These are phyloP conservation scores for Donacobius atricapilla DNA, from an alignment of 2,113 vertebrate genomes.

Conservation along the genomic window DNA sequence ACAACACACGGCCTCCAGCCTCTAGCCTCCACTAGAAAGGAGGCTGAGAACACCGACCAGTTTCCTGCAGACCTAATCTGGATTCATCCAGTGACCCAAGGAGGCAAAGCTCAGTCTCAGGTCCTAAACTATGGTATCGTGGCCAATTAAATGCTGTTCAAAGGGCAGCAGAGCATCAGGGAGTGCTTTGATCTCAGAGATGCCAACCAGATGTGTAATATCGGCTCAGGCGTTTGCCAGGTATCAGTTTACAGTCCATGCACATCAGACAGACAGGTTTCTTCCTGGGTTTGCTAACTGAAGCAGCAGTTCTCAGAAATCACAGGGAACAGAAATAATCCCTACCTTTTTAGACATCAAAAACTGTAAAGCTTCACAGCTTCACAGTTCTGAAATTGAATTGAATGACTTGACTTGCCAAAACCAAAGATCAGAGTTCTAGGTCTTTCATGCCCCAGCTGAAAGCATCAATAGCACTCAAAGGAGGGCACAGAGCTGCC, in stretches of 20 bases:
- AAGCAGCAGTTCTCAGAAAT: slow-evolving; percentile 34
- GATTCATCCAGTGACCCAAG: background rate
- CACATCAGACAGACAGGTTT: slow-evolving; percentile 52
- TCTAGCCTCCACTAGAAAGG: background rate
- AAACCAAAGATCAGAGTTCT: slow-evolving; percentile 61
- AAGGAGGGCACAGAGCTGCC: slow-evolving; percentile 16
- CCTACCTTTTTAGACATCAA: slow-evolving; percentile 36
- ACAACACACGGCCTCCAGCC: rapidly evolving
- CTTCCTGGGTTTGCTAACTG: slow-evolving; percentile 35
- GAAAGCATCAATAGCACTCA: slow-evolving; percentile 48
- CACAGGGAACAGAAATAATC: slow-evolving; percentile 58
- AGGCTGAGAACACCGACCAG: background rate
- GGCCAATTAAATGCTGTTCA: slow-evolving; percentile 30
- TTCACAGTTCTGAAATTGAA: slow-evolving; percentile 28
- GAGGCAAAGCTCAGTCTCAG: background rate
- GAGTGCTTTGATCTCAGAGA: background rate
- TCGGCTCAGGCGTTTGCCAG: background rate
- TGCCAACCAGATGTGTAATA: background rate
- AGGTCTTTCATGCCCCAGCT: slow-evolving; percentile 55
- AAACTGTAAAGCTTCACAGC: slow-evolving; percentile 44
- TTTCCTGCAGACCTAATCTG: background rate
- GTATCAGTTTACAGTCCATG: slow-evolving; percentile 6
- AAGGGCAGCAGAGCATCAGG: slow-evolving; percentile 15
- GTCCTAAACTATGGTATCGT: background rate
- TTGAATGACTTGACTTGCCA: slow-evolving; percentile 39